Base-by-base conservation (phyloP, 2,113 vertebrate genomes). In the Corythornis cristatus region DNA sequence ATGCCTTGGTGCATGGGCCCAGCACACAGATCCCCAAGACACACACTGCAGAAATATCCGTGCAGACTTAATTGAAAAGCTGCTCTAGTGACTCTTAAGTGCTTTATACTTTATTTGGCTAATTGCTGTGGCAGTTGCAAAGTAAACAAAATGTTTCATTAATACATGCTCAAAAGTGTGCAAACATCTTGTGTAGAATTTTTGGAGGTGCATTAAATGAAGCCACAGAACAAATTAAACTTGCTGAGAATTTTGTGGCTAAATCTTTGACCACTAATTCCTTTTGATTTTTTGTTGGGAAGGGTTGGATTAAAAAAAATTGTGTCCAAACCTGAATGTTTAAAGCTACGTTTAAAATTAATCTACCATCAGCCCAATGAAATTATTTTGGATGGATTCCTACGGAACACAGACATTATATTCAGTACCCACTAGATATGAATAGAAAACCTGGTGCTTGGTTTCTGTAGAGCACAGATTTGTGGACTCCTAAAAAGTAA, bases 121-220 rank as follows among this genome's bases (percentile, higher is more conserved):
- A 95, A 95, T 95, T 95, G 53, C 75, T 91, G 51, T 96, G 83
- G 87, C 83, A 89, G 79, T 95, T 93, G 75, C 58, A 91, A 92
- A 94, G 57, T 81, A 88, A 90, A 94, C 79, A 96, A 72, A 83
- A 75, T 93, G 46, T 89, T 95, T 91, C 81, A 94, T 93, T 96
- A 93, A 84, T 94, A 60, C 71, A 57, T 89, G 89, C 88, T 93
- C 74, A 60, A 90, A 96, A 93, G 83, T 89, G 71, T 89, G 85
- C 87, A 93, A 56, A 86, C 76, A 43, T 87, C 90, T 87, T 73
- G 60, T 78, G 42, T 61, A 67, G 85, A 80, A 57, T 93, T 90
- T 95, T 95, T 9, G 10, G 73, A 77, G 67, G 43, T 71, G 60
- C 72, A 46, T 88, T 74, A 80, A 89, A 83, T 93, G 84, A 85